These are phyloP conservation scores for Sesia bembeciformis DNA, from an alignment of 2,888 invertebrate species.

Conservation along the genomic window DNA sequence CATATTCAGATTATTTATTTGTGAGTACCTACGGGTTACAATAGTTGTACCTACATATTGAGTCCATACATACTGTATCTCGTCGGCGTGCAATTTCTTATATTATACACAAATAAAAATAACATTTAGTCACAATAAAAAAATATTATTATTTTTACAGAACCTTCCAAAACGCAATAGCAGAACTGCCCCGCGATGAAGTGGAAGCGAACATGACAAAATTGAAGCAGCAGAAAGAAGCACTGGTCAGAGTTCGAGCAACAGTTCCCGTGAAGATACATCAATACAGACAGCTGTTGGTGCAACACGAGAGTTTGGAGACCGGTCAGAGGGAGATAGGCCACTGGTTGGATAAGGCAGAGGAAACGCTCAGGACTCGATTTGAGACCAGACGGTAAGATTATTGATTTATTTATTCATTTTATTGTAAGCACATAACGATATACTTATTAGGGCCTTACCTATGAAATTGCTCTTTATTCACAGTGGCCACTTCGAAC, in stretches of 20 bases:
- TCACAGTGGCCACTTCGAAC: too few relatives aligned
- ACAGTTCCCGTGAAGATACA: slow-evolving; percentile 88
- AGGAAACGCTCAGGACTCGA: slow-evolving; percentile 76
- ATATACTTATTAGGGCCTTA: too few relatives aligned
- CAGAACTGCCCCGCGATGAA: slow-evolving; percentile 91
- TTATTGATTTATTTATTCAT: too few relatives aligned
- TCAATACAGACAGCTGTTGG: slow-evolving; percentile 85
- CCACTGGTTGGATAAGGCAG: slow-evolving; percentile 90
- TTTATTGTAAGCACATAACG: too few relatives aligned
- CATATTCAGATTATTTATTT: too few relatives aligned
- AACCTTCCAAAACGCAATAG: slow-evolving; percentile 92
- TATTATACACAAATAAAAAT: too few relatives aligned
- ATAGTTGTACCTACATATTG: too few relatives aligned
- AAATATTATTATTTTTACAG: slow-evolving; percentile 30
- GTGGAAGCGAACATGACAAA: slow-evolving; percentile 93
- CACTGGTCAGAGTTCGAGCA: slow-evolving; percentile 87
- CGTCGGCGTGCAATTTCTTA: too few relatives aligned
- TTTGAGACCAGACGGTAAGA: slow-evolving; percentile 50
- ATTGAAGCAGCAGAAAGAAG: slow-evolving; percentile 91
- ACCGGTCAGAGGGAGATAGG: slow-evolving; percentile 89
- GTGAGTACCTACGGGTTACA: too few relatives aligned
- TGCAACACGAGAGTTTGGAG: slow-evolving; percentile 93
- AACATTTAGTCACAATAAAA: too few relatives aligned
- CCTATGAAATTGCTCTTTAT: too few relatives aligned
- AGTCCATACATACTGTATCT: too few relatives aligned